Evolutionary conservation across 2,113 vertebrate genomes (phyloP).

Genomic region (Tragelaphus buxtoni): DNA sequence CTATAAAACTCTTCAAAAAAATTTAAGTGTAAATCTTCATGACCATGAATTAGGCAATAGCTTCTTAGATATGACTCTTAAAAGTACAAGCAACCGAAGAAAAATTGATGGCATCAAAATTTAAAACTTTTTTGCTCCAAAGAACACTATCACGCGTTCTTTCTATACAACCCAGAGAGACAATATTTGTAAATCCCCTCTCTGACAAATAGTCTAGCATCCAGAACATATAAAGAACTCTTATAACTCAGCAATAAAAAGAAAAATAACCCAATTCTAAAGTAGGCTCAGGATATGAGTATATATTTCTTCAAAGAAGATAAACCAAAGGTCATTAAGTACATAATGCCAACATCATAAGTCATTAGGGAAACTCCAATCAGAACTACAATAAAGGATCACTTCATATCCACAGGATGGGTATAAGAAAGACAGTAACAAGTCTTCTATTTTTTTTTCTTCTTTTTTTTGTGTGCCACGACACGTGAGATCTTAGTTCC

Average conservation of each 20-base stretch:
- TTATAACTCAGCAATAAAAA: not conserved
- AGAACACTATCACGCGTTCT: not conserved
- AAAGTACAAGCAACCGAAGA: not conserved
- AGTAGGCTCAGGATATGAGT: not conserved
- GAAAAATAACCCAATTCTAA: not conserved
- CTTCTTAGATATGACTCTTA: not conserved
- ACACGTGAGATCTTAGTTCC: not conserved
- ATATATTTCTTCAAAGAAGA: conserved; percentile 6
- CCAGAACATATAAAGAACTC: not conserved
- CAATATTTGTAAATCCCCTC: not conserved
- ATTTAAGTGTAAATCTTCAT: not conserved
- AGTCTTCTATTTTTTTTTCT: not conserved
- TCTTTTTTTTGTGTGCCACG: not conserved
- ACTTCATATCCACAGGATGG: not conserved
- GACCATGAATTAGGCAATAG: not conserved
- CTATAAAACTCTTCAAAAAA: not conserved
- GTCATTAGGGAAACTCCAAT: not conserved
- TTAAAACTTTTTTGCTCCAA: not conserved
- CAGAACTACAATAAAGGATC: not conserved
- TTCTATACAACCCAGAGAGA: not conserved
- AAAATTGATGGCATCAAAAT: conserved; percentile 9
- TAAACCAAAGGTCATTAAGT: not conserved
- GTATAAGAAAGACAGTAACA: not conserved
- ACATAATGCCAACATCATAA: not conserved
- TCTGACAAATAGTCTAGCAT: not conserved